A percentile compares a stretch with the other conserved stretches of the same genome.
Evolutionary conservation across 1,140 invertebrate species (phyloP).

Genomic region (Ruditapes philippinarum): DNA sequence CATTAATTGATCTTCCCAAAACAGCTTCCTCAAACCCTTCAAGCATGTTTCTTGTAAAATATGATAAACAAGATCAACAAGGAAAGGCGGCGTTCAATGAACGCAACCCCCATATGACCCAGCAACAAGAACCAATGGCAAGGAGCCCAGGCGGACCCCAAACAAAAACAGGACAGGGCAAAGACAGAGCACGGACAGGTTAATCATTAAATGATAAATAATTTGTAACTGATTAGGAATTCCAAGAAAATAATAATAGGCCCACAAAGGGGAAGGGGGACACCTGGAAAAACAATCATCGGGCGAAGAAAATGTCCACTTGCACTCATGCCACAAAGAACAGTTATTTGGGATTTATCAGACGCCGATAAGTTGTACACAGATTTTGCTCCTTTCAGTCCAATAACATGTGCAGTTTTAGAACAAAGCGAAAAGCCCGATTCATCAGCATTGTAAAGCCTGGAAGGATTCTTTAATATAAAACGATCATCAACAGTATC

Average conservation of each 20-base stretch:
- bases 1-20: neutral
- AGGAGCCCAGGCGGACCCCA: no score
- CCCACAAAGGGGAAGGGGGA: no score
- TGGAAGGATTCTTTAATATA: neutral
- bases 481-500: neutral
- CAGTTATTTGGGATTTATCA: conserved; percentile 48
- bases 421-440: neutral
- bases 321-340: conserved; percentile 22
- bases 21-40: conserved; percentile 45
- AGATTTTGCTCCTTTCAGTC: conserved; percentile 3
- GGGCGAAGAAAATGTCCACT: conserved; percentile 9
- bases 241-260: no score
- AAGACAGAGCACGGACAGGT: no score
- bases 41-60: conserved; percentile 23
- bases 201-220: no score
- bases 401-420: conserved; percentile 38
- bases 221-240: no score
- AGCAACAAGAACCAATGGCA: no score
- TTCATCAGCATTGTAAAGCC: conserved; percentile 38
- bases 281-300: conserved; percentile 15
- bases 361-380: conserved; percentile 31
- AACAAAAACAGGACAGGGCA: no score
- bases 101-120: no score
- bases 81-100: no score
- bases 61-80: no score